phyloP scores from a whole-genome alignment of 2,113 vertebrate species.

The Syngnathus scovelli region DNA sequence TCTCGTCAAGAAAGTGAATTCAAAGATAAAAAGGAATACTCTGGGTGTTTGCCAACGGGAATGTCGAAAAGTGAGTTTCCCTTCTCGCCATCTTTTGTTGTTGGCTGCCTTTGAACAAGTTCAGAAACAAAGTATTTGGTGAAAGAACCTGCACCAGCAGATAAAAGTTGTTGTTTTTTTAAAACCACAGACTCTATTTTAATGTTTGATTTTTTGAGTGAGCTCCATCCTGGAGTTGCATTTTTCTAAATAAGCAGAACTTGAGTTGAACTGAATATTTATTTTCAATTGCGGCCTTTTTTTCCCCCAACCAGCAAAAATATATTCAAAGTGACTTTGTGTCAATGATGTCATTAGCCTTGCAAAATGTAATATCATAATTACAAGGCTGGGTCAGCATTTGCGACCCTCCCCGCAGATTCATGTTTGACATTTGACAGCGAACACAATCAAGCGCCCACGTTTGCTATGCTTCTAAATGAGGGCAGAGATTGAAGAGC shows the following conservation, averaged over 20 bases:
- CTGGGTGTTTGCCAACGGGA: conserved; percentile 38
- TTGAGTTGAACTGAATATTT: background rate
- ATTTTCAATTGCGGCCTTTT: no score
- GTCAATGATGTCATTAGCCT: no score
- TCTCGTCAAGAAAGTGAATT: conserved; percentile 18
- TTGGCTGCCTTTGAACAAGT: conserved; percentile 49
- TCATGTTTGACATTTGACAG: background rate
- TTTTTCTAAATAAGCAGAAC: background rate
- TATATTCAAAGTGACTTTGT: no score
- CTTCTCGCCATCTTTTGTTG: conserved; percentile 29
- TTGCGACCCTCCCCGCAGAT: background rate
- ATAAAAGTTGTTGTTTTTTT: conserved; percentile 3
- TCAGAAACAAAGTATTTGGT: conserved; percentile 36
- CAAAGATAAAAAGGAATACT: conserved; percentile 31
- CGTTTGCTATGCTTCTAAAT: background rate
- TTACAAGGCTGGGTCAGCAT: background rate
- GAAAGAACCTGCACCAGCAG: conserved; percentile 23
- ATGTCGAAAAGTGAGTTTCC: conserved; percentile 38
- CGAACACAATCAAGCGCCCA: background rate
- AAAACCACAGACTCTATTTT: background rate
- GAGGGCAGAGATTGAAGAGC: background rate
- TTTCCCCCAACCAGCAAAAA: no score
- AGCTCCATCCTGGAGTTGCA: background rate
- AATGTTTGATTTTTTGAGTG: background rate
- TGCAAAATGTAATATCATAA: background rate